Evolutionary conservation across 2,797 vertebrate species (phyloP).

Genomic region (Eulemur rubriventer): DNA sequence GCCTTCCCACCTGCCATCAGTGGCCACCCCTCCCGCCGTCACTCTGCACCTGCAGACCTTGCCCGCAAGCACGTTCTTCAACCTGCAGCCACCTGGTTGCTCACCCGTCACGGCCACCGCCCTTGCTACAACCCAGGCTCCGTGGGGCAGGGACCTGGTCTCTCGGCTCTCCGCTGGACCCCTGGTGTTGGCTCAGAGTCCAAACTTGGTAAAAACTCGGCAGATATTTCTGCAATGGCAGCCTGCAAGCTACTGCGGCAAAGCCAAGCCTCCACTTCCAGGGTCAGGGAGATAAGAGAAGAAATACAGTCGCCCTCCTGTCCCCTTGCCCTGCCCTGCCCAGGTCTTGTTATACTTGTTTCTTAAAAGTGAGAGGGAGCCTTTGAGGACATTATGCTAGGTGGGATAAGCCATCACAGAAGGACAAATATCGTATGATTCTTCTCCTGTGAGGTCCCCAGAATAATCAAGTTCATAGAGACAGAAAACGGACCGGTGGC

Average conservation of each 20-base stretch:
- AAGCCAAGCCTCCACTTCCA: background rate
- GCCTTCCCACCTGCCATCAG: background rate
- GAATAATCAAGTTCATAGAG: background rate
- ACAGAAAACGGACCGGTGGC: background rate
- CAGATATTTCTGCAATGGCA: background rate
- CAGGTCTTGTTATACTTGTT: background rate
- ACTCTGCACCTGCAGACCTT: background rate
- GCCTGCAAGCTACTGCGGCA: background rate
- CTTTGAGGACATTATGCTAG: background rate
- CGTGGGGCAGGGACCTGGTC: background rate
- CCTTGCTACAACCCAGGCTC: accelerated
- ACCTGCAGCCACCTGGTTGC: background rate
- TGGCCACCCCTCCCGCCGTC: accelerated
- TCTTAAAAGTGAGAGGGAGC: background rate
- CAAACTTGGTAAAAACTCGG: background rate
- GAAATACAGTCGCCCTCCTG: background rate
- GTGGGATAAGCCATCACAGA: background rate
- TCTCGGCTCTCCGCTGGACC: background rate
- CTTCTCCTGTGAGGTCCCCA: background rate
- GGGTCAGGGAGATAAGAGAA: background rate
- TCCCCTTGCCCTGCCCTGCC: background rate
- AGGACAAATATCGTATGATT: background rate
- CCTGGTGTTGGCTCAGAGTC: background rate
- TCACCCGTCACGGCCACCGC: accelerated
- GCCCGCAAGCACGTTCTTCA: background rate